phyloP scores from a whole-genome alignment of 2,888 invertebrate species.

The Octonoba sinensis region DNA sequence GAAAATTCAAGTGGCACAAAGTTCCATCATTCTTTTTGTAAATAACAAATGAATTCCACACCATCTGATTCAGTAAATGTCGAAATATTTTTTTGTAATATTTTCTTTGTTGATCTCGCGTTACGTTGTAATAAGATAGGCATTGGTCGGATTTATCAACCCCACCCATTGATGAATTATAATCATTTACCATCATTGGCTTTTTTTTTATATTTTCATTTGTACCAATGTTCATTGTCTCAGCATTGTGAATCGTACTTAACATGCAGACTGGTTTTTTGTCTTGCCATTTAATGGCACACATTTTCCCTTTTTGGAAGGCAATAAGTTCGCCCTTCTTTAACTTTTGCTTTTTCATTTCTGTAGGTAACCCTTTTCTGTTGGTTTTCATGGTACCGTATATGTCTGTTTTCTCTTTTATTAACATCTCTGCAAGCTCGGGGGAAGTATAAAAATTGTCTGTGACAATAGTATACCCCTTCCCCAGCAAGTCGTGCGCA shows the following conservation, averaged over 20 bases:
- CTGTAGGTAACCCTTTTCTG: conserved; percentile 48
- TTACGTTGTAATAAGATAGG: conserved; percentile 10
- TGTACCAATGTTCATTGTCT: conserved; percentile 3
- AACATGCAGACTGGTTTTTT: conserved; percentile 42
- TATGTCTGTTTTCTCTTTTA: conserved; percentile 46
- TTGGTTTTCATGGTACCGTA: conserved; percentile 64
- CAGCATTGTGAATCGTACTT: conserved; percentile 11
- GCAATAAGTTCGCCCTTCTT: conserved; percentile 47
- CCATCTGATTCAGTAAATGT: conserved; percentile 27
- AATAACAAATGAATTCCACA: conserved; percentile 15
- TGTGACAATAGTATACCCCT: conserved; percentile 35
- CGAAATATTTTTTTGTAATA: conserved; percentile 26
- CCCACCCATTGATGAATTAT: conserved; percentile 8
- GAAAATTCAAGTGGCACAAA: conserved; percentile 1
- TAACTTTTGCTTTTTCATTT: conserved; percentile 25
- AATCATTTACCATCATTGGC: not conserved
- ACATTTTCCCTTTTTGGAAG: conserved; percentile 29
- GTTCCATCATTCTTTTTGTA: conserved; percentile 4
- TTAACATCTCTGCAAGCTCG: conserved; percentile 32
- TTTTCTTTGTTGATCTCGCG: conserved; percentile 33
- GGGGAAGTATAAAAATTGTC: conserved; percentile 58
- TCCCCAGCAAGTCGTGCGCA: conserved; percentile 36
- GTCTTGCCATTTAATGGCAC: conserved; percentile 23
- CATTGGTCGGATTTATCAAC: conserved; percentile 9
- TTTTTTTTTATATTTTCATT: conserved; percentile 10